Evolutionary conservation across 2,113 vertebrate species (phyloP).

Genomic region (Speoplatyrhinus poulsoni): DNA sequence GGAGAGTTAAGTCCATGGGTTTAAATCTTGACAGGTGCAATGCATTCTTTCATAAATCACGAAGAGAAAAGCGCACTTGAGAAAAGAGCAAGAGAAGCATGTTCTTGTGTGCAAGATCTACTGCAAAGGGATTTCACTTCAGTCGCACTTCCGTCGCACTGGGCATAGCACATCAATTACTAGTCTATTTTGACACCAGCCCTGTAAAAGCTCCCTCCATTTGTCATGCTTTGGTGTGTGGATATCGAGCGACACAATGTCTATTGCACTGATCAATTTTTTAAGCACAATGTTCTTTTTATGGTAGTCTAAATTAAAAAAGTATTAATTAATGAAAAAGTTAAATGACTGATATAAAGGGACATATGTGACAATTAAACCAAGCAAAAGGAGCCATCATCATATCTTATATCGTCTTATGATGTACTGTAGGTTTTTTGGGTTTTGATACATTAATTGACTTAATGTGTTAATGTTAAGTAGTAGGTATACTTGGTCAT

Average conservation of each 20-base stretch:
- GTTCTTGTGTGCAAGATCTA: not conserved
- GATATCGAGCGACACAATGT: too few relatives aligned
- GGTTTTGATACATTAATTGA: too few relatives aligned
- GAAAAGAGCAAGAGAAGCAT: not conserved
- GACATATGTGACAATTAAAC: not conserved
- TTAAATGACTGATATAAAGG: not conserved
- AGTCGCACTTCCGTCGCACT: slow-evolving; percentile 1
- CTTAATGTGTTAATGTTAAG: too few relatives aligned
- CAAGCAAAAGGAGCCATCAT: slow-evolving; percentile 6
- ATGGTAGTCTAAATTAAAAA: slow-evolving; percentile 1
- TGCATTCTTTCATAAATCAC: slow-evolving; percentile 7
- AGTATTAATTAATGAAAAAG: not conserved
- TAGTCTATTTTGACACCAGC: not conserved
- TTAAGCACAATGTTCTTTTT: too few relatives aligned
- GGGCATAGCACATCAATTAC: not conserved
- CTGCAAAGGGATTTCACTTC: not conserved
- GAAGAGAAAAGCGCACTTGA: not conserved
- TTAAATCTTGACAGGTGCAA: slow-evolving; percentile 8
- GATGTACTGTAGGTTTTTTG: not conserved
- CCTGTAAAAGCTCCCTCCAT: too few relatives aligned
- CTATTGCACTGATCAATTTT: too few relatives aligned
- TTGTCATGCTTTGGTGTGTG: too few relatives aligned
- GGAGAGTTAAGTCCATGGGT: slow-evolving; percentile 1
- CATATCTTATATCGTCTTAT: not conserved
- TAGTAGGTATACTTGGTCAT: too few relatives aligned